phyloP scores from a whole-genome alignment of 1,140 invertebrate species.

The Caenorhabditis tropicalis region DNA sequence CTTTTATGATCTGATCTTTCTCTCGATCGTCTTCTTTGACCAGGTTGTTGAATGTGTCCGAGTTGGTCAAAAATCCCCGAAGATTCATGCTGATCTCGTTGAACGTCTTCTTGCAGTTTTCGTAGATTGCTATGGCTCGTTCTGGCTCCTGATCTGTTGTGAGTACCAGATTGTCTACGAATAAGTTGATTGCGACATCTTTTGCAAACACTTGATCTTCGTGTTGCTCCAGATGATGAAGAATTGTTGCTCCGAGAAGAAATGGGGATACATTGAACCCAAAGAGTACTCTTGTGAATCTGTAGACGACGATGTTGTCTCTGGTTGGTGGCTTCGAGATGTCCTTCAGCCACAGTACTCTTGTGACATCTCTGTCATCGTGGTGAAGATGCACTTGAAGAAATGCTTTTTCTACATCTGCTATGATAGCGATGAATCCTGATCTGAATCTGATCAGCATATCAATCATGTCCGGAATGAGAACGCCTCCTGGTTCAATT shows the following conservation, averaged over 20 bases:
- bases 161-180: constrained; percentile 51
- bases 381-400: constrained; percentile 56
- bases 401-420: constrained; percentile 58
- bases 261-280: constrained; percentile 50
- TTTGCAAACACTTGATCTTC: not conserved
- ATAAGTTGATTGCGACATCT: constrained; percentile 28
- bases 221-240: constrained; percentile 31
- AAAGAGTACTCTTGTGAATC: constrained; percentile 53
- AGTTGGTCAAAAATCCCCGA: constrained; percentile 44
- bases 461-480: constrained; percentile 48
- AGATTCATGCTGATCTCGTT: constrained; percentile 44
- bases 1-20: not conserved
- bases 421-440: constrained; percentile 12
- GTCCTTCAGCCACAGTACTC: constrained; percentile 59
- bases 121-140: not conserved
- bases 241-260: constrained; percentile 52
- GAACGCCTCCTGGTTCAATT: constrained; percentile 49
- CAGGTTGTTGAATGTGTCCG: not conserved
- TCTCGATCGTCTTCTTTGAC: not conserved
- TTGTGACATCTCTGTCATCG: constrained; percentile 53
- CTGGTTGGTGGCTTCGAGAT: not conserved
- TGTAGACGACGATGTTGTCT: constrained; percentile 42
- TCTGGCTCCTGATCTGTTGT: not conserved
- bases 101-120: constrained; percentile 22
- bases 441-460: constrained; percentile 53